Base-by-base conservation (phyloP, 2,113 vertebrate species). In the Lepus europaeus region DNA sequence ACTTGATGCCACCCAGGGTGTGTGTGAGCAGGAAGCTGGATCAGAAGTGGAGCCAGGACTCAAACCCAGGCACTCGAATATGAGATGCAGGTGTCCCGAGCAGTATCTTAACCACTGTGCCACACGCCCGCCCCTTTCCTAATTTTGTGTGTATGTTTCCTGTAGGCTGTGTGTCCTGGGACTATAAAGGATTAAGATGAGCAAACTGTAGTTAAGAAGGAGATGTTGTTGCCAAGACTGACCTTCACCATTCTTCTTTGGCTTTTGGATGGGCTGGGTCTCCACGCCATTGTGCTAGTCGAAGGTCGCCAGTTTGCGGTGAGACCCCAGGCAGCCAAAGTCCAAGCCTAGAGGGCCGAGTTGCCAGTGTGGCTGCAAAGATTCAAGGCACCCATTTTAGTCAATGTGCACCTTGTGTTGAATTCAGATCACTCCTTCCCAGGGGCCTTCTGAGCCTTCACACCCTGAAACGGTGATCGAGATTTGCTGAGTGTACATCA, bases 391-490 rank as follows among this genome's bases (percentile, higher is more conserved):
- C 51, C 56, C 51, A 87, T 94, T 74, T 39, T 0, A 64, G 49
- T 94, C 86, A 86, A 78, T 76, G 33, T 19, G 33, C 88, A 96
- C 86, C 64, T 79, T 36, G 17, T 94, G 76, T 93, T 74, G 27
- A 11, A 39, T 53, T 92, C 76, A 53, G 56, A 63, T 69, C 89
- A 17, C 66, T 79, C 51, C 22, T 74, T 82, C 51, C 1, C 16
- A 66, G 91, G 56, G 36, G 70, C 85, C 73, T 63, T 53, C 76
- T 85, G 84, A 80, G 77, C 12, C 56, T 64, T 61, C 45, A 7
- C 45, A 45, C 45, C 45, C 45, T 45, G 45, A 45, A 45, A 45
- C 45, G 7, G 45, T 45, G 6, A 45, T 39, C 16, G 6, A 25
- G 31, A 56, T 39, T 33, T 66, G n/a, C 36, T 33, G 92, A 36